Conservation (phyloP, 35 echinoderm and acorn worm genomes). For the Nesometra sesokonis region DNA sequence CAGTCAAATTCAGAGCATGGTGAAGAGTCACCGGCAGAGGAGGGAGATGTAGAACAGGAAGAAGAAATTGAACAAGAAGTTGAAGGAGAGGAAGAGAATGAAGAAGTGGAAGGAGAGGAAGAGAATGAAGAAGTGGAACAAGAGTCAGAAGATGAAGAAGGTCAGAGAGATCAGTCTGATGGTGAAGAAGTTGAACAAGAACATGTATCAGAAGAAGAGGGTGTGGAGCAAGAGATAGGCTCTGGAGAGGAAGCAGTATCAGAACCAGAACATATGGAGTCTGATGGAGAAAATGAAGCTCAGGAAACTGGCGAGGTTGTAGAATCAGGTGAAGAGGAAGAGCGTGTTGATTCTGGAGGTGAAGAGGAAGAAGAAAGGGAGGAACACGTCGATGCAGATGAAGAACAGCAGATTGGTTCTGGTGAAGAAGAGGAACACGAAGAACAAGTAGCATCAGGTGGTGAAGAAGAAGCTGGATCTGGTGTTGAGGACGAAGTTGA, state of each 20-base stretch:
- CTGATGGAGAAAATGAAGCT: conserved; percentile 9
- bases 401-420: conserved; percentile 22
- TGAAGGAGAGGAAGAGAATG: background rate
- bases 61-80: background rate
- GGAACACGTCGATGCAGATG: conserved; percentile 1
- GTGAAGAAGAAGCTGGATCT: conserved; percentile 6
- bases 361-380: conserved; percentile 5
- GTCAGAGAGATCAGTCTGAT: background rate
- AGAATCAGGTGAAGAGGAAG: conserved; percentile 21
- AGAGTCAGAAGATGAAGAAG: conserved; percentile 28
- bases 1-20: background rate
- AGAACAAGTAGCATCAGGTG: conserved; percentile 5
- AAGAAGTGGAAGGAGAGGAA: background rate
- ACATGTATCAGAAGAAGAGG: background rate
- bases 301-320: background rate
- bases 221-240: conserved; percentile 27
- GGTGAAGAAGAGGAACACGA: conserved; percentile 17
- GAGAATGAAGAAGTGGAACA: background rate
- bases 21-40: background rate
- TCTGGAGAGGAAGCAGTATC: conserved; percentile 4
- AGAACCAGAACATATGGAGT: conserved; percentile 24
- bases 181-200: background rate
- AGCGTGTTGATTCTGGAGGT: background rate
- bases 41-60: conserved; percentile 6
- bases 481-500: conserved; percentile 10